Conservation (phyloP, 1,140 invertebrate genomes). For the Mizuhopecten yessoensis region DNA sequence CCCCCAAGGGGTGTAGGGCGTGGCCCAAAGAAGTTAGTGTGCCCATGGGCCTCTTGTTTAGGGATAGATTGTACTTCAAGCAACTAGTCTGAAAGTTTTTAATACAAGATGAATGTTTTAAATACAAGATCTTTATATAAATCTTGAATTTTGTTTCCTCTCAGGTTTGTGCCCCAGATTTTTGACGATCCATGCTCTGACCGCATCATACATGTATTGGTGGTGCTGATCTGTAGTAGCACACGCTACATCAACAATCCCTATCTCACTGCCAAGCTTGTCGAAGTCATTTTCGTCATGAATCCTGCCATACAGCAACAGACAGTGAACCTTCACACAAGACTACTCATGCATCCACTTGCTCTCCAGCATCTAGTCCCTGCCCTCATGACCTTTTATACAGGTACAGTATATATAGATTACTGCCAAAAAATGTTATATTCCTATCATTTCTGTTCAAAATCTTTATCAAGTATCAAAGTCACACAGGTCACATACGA, state of each 20-base stretch:
- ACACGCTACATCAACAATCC: constrained; percentile 97
- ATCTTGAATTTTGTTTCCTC: too few species aligned
- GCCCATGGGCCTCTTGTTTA: too few species aligned
- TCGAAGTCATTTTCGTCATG: constrained; percentile 97
- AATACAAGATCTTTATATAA: too few species aligned
- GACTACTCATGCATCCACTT: constrained; percentile 93
- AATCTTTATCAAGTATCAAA: too few species aligned
- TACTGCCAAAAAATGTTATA: too few species aligned
- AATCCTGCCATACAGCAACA: constrained; percentile 92
- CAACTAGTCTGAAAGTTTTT: too few species aligned
- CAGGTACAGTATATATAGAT: constrained; percentile 83
- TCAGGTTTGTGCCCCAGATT: constrained; percentile 90
- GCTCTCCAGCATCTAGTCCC: constrained; percentile 92
- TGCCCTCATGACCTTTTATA: constrained; percentile 98
- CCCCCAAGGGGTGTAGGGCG: too few species aligned
- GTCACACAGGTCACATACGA: too few species aligned
- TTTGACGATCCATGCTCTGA: constrained; percentile 90
- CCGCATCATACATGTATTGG: constrained; percentile 93
- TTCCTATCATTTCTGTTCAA: too few species aligned
- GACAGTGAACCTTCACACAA: constrained; percentile 86
- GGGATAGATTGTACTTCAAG: too few species aligned
- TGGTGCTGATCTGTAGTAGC: constrained; percentile 94
- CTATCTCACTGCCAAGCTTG: constrained; percentile 94
- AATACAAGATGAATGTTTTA: too few species aligned
- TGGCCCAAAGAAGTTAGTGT: too few species aligned